A percentile compares a stretch with the other conserved stretches of the same genome.
phyloP scores from a whole-genome alignment of 2,113 vertebrate species.

The Nycticorax nycticorax region DNA sequence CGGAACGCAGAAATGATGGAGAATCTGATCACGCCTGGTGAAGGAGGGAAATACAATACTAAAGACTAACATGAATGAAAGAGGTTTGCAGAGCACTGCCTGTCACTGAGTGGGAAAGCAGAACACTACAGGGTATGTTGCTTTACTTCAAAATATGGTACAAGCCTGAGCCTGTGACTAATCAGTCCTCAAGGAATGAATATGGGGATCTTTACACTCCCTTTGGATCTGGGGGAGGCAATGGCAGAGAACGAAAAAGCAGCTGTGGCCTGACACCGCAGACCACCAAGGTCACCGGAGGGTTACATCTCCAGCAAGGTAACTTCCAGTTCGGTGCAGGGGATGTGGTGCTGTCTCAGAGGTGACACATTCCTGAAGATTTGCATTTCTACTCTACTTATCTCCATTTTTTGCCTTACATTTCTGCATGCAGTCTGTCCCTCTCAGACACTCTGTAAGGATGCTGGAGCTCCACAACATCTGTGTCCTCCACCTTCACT shows the following conservation, averaged over 20 bases:
- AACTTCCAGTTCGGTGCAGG: background rate
- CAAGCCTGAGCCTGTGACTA: background rate
- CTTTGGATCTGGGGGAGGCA: background rate
- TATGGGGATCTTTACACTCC: background rate
- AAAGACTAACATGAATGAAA: background rate
- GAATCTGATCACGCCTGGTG: background rate
- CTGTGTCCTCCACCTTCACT: background rate
- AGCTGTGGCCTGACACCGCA: background rate
- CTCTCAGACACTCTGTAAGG: background rate
- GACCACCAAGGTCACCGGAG: background rate
- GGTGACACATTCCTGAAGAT: background rate
- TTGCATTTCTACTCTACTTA: background rate
- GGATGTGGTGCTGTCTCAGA: background rate
- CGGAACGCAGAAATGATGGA: background rate
- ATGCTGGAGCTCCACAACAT: background rate
- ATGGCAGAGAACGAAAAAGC: background rate
- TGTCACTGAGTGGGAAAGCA: background rate
- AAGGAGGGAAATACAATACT: background rate
- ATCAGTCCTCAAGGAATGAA: background rate
- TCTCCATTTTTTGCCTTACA: background rate
- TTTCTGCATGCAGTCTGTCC: background rate
- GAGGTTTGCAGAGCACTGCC: background rate
- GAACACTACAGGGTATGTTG: background rate
- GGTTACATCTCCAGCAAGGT: background rate
- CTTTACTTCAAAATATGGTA: background rate